These are phyloP conservation scores for Prunella fulvescens DNA, from an alignment of 2,113 vertebrate species.

Conservation along the genomic window DNA sequence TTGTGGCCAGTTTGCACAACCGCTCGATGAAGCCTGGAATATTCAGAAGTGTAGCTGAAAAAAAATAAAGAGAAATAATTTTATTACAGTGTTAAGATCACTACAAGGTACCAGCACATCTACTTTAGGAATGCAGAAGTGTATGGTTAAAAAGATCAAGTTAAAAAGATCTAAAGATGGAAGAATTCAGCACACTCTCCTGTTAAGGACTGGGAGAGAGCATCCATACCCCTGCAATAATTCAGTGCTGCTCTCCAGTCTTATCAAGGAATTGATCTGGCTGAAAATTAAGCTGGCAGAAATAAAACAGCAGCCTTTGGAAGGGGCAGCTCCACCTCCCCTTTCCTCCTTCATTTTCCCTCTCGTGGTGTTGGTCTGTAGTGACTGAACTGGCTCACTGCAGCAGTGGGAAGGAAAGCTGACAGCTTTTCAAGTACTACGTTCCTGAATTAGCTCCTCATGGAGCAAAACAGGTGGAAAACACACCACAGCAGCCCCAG, in stretches of 20 bases:
- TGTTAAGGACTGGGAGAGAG: neutral
- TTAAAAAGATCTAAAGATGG: neutral
- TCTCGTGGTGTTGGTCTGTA: neutral
- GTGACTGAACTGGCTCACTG: neutral
- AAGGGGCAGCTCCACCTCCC: neutral
- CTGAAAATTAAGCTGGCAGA: neutral
- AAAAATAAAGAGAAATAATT: neutral
- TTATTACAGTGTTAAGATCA: neutral
- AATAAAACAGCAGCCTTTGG: neutral
- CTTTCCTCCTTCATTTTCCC: neutral
- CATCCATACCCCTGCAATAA: neutral
- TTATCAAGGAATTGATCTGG: neutral
- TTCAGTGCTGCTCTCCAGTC: neutral
- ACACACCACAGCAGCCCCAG: neutral
- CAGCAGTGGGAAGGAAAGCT: neutral
- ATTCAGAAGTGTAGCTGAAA: constrained; percentile 88
- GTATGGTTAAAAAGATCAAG: neutral
- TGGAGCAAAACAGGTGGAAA: neutral
- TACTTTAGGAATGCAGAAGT: neutral
- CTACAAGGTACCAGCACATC: neutral
- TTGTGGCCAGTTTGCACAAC: constrained; percentile 91
- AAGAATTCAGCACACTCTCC: neutral
- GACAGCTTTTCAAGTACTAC: neutral
- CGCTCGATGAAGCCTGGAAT: constrained; percentile 96
- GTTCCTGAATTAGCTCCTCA: neutral